Base-by-base conservation (phyloP, 1,140 invertebrate species). In the Andrena cerasifolii region DNA sequence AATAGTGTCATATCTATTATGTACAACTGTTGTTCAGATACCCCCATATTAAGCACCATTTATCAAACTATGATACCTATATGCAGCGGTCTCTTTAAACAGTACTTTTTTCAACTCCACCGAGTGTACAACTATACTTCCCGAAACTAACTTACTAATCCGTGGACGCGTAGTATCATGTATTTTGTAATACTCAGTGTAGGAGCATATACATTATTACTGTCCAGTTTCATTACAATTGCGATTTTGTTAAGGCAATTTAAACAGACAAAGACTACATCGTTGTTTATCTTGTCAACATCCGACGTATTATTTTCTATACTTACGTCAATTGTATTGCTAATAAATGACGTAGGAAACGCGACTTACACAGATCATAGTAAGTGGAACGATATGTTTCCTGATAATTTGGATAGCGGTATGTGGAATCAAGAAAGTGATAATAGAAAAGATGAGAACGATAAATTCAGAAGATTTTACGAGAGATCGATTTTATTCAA, bases 281-380 rank as follows among this genome's bases (percentile, higher is more conserved):
- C 86, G 24, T 65, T 87, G 33, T 73, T 84, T 28, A 63, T 79
- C 43, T 58, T 87, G 8, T 78, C 85, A 26, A 26, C 53, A 16
- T 87, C 86, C 10, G 79, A 87, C 16, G 47, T 78, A 43, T 45
- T 87, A 7, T 84, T 70, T 61, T 67, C 85, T 33, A 43, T 72
- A 5, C 31, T 85, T 16, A 84, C 40, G 54, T 74, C 78, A 58
- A 49, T 70, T 43, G 14, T 70, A 49, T 16, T 85, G 10, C 58
- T 85, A 10, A 62, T 43, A 24, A 80, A 70, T 68, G 71, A 63
- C 16, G 49, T 61, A 6, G 14, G 56, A 51, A 54, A 59, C 2
- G 56, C 33, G 53, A 3, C 12, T 26, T 43, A 28, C 26, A 24
- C 24, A 12, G 65, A 45, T 28, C 31, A 53, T 26, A 59, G 51